Evolutionary conservation across 2,113 vertebrate genomes (phyloP).

Genomic region (Bufo gargarizans): DNA sequence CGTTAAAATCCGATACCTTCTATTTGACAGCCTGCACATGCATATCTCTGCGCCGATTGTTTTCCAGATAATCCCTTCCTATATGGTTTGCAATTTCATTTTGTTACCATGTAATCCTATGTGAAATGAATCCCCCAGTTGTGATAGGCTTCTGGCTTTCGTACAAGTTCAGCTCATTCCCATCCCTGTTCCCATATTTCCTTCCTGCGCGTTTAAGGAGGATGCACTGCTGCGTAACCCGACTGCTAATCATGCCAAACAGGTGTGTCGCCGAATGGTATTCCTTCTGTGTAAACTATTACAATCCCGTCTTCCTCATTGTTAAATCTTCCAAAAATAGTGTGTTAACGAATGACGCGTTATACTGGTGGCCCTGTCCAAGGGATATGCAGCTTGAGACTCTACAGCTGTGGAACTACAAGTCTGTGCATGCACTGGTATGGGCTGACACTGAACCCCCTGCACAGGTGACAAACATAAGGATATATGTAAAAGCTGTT

Average conservation of each 20-base stretch:
- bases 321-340: slow-evolving; percentile 28
- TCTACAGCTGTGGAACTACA: slow-evolving; percentile 20
- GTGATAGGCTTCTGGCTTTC: slow-evolving; percentile 56
- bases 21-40: background rate
- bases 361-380: background rate
- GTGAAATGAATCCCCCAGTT: slow-evolving; percentile 46
- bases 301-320: slow-evolving; percentile 11
- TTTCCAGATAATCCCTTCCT: slow-evolving; percentile 30
- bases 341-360: background rate
- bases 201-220: slow-evolving; percentile 59
- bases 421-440: background rate
- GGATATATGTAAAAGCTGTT: background rate
- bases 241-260: slow-evolving; percentile 64
- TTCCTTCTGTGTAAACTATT: slow-evolving; percentile 61
- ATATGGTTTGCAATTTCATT: slow-evolving; percentile 32
- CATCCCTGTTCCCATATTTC: slow-evolving; percentile 56
- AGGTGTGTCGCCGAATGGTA: slow-evolving; percentile 65
- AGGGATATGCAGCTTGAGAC: background rate
- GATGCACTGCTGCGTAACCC: slow-evolving; percentile 65
- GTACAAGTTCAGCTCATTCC: slow-evolving; percentile 31
- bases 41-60: slow-evolving; percentile 31
- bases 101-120: slow-evolving; percentile 48
- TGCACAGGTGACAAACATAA: background rate
- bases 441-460: background rate
- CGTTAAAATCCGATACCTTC: background rate